These are phyloP conservation scores for Cryptotis parvus DNA, from an alignment of 2,113 vertebrate species.

Conservation along the genomic window DNA sequence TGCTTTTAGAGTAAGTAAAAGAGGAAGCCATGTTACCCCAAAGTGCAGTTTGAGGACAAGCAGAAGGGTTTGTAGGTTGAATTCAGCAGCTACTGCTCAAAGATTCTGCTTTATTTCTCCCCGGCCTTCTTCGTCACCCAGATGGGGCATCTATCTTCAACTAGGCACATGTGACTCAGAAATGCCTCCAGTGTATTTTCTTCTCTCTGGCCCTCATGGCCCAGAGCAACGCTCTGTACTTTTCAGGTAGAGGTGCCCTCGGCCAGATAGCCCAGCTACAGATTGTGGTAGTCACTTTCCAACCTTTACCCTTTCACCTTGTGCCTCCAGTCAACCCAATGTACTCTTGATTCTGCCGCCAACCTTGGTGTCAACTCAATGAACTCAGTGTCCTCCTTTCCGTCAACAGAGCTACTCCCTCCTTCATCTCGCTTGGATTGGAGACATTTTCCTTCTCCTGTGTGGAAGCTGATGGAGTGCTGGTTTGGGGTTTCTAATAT, in stretches of 20 bases:
- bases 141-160: background rate
- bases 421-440: background rate
- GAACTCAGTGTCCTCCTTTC: background rate
- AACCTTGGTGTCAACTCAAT: background rate
- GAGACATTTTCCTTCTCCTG: background rate
- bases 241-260: fast-evolving
- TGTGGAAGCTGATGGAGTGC: background rate
- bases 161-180: background rate
- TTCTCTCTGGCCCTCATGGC: background rate
- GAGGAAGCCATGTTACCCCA: background rate
- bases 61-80: background rate
- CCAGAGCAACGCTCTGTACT: background rate
- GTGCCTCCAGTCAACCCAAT: background rate
- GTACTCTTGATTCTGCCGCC: background rate
- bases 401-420: background rate
- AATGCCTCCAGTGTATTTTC: background rate
- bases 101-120: background rate
- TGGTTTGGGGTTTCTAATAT: background rate
- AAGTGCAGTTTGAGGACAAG: background rate
- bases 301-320: background rate
- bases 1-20: background rate
- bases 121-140: background rate
- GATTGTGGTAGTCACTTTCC: fast-evolving
- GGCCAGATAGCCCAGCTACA: background rate
- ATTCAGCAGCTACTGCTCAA: background rate